These are phyloP conservation scores for Melieria crassipennis DNA, from an alignment of 2,888 invertebrate species.

Conservation along the genomic window DNA sequence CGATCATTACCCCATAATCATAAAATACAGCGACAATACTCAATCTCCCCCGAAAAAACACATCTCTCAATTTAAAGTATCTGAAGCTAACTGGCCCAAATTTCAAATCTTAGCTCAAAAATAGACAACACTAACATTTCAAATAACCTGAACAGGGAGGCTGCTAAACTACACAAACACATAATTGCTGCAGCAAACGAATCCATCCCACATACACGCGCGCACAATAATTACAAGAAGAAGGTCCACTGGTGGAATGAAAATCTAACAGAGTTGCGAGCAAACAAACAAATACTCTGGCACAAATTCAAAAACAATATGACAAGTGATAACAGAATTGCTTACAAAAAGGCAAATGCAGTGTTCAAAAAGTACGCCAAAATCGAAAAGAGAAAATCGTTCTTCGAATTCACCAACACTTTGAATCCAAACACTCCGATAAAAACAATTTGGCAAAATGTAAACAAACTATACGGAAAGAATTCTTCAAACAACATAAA, in stretches of 20 bases:
- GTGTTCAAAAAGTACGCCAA: background rate
- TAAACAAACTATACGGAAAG: too few species aligned
- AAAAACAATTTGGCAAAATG: too few species aligned
- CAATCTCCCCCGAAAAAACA: background rate
- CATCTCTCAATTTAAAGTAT: too few species aligned
- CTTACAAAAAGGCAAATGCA: constrained; percentile 6
- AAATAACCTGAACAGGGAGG: background rate
- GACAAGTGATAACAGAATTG: background rate
- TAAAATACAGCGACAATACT: constrained; percentile 2
- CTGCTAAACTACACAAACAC: constrained; percentile 63
- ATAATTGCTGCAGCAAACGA: constrained; percentile 67
- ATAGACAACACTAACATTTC: background rate
- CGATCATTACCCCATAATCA: constrained; percentile 12
- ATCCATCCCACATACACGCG: background rate
- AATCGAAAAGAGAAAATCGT: too few species aligned
- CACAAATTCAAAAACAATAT: too few species aligned
- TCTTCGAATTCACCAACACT: too few species aligned
- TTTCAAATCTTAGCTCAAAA: background rate
- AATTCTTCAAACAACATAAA: too few species aligned
- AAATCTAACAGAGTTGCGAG: background rate
- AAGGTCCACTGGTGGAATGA: constrained; percentile 14
- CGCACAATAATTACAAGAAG: background rate
- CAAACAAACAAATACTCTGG: background rate
- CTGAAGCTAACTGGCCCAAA: background rate
- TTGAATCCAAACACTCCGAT: too few species aligned